Base-by-base conservation (phyloP, 1,140 invertebrate species). In the Mercenaria mercenaria region DNA sequence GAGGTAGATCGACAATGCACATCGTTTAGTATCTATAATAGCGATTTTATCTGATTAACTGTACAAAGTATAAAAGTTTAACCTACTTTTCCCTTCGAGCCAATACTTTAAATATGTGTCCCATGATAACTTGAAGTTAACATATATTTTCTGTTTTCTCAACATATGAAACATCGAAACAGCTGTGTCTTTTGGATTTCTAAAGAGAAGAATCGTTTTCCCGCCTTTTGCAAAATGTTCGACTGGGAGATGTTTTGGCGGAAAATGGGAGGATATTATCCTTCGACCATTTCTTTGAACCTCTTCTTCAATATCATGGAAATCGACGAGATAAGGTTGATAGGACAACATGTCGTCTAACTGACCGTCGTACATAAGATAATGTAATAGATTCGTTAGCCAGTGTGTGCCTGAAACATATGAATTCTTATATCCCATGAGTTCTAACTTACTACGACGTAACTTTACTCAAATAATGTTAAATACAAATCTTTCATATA, bases 151-250 rank as follows among this genome's bases (percentile, higher is more conserved):
- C 10, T 10, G 23, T 26, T n/a, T 59, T 59, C 8, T 20, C 23
- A 72, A 23, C 15, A 8, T 10, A 37, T 72, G 67, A 37, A 32
- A 72, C 11, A 34, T 13, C 11, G 67, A 72, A 13, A 72, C 67
- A 23, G 37, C 37, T 26, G 74, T 29, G 20, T 77, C 74, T 34
- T 77, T 77, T 13, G 74, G 74, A 77, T 77, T 77, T 4, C 74
- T 13, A 13, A 50, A 26, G 0, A 77, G 10, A 23, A 50, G 20
- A 26, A 77, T 34, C 3, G 26, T 41, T 77, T 77, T 77, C n/a
- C 41, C 50, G n/a, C 74, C 41, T 8, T 50, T 77, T 34, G 1
- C n/a, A 18, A 77, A 39, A 29, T 23, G 41, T 18, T 77, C 74
- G 8, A 20, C 15, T 10, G 67, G 67, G 4, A 72, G 67, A 72